These are phyloP conservation scores for Catharus fuscescens DNA, from an alignment of 2,113 vertebrate species.

Conservation along the genomic window DNA sequence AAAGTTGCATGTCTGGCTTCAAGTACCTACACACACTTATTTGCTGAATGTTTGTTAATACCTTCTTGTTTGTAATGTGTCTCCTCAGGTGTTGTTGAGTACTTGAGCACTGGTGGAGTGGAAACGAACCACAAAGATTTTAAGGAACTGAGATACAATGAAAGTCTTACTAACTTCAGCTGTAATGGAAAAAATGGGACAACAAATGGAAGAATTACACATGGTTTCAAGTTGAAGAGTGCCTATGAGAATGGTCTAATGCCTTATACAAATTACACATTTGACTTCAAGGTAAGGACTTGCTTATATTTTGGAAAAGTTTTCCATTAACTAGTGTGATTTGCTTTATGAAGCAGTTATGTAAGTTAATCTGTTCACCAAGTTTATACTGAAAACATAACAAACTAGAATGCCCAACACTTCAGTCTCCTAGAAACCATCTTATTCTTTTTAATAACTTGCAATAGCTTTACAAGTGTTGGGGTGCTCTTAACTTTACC, in stretches of 20 bases:
- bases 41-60: background rate
- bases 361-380: background rate
- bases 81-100: slow-evolving; percentile 92
- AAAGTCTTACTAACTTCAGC: slow-evolving; percentile 97
- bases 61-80: background rate
- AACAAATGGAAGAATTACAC: slow-evolving; percentile 93
- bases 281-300: slow-evolving; percentile 91
- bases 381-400: background rate
- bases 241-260: slow-evolving; percentile 97
- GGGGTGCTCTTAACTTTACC: background rate
- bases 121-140: slow-evolving; percentile 99
- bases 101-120: slow-evolving; percentile 94
- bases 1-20: background rate
- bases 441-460: background rate
- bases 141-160: slow-evolving; percentile 95
- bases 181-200: slow-evolving; percentile 94
- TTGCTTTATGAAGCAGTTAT: background rate
- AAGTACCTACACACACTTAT: background rate
- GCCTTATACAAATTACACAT: slow-evolving; percentile 99
- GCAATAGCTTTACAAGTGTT: background rate
- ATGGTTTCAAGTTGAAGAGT: slow-evolving; percentile 98
- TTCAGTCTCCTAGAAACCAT: background rate
- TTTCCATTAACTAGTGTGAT: background rate
- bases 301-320: background rate
- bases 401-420: background rate